phyloP scores from a whole-genome alignment of 2,797 vertebrate species.

The Hippopotamyrus pictus region DNA sequence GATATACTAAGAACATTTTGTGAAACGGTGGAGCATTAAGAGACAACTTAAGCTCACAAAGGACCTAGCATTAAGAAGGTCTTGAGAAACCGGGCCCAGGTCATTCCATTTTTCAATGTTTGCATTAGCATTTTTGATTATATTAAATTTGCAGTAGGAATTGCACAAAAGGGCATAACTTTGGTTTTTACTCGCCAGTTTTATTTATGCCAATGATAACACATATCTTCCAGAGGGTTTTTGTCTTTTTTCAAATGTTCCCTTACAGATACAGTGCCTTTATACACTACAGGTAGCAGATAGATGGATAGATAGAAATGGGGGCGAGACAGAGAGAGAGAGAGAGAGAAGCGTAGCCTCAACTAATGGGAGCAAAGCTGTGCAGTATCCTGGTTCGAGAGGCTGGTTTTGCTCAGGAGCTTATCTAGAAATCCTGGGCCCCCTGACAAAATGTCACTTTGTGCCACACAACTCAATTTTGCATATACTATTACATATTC shows the following conservation, averaged over 20 bases:
- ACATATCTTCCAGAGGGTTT: not conserved
- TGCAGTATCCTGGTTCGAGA: not conserved
- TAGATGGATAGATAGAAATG: no score
- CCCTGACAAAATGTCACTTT: not conserved
- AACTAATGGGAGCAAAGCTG: not conserved
- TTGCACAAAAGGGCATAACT: not conserved
- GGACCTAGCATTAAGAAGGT: not conserved
- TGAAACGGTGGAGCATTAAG: not conserved
- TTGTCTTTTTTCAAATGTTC: not conserved
- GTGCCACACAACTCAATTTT: not conserved
- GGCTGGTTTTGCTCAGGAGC: not conserved
- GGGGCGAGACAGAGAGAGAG: not conserved
- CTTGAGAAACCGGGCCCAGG: not conserved
- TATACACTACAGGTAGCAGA: not conserved
- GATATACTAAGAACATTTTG: not conserved
- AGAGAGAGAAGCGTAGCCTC: not conserved
- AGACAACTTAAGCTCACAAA: not conserved
- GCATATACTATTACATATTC: not conserved
- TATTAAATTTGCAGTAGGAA: not conserved
- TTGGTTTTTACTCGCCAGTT: not conserved
- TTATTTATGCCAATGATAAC: not conserved
- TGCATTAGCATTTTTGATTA: not conserved
- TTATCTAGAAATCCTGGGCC: not conserved
- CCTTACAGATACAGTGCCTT: not conserved
- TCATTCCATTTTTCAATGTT: not conserved